Conservation (phyloP, 2,797 vertebrate genomes). For the Artibeus jamaicensis region DNA sequence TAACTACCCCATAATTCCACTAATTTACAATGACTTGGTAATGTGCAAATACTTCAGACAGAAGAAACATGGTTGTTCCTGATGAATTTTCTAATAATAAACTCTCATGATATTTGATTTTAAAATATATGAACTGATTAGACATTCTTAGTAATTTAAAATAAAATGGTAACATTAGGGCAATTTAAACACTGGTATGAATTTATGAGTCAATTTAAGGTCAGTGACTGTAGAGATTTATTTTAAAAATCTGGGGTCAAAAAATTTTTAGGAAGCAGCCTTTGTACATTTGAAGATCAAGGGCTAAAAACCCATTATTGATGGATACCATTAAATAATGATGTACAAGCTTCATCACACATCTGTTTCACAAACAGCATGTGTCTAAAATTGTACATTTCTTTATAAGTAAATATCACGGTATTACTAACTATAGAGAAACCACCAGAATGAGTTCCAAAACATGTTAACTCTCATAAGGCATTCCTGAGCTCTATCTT, state of each 20-base stretch:
- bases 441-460: background rate
- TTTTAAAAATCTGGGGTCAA: background rate
- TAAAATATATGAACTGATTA: background rate
- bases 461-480: background rate
- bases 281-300: background rate
- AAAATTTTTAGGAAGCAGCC: background rate
- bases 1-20: background rate
- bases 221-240: background rate
- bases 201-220: background rate
- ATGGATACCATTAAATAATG: slow-evolving; percentile 56
- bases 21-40: background rate
- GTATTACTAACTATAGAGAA: background rate
- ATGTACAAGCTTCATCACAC: slow-evolving; percentile 78
- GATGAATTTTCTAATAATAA: background rate
- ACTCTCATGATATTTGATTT: background rate
- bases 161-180: slow-evolving; percentile 23
- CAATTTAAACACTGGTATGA: slow-evolving; percentile 13
- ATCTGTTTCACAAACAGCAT: slow-evolving; percentile 64
- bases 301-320: background rate
- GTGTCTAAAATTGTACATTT: slow-evolving; percentile 47
- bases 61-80: background rate
- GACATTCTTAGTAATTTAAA: slow-evolving; percentile 36
- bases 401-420: slow-evolving; percentile 55
- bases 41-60: background rate
- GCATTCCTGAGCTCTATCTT: background rate